Base-by-base conservation (phyloP, 2,797 vertebrate species). In the Kryptolebias ocellatus region DNA sequence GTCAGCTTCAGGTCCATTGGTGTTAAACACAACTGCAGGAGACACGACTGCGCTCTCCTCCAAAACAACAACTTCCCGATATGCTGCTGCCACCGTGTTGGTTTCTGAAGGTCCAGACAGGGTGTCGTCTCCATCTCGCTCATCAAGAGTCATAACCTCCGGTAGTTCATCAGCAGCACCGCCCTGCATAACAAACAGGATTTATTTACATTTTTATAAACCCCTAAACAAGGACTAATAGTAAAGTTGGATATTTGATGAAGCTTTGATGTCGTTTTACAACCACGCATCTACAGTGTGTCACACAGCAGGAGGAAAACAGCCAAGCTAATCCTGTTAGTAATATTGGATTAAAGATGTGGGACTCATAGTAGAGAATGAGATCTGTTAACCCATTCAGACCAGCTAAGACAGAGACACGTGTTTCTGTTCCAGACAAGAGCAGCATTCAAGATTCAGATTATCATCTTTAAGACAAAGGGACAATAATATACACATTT, bases 161-260 rank as follows among this genome's bases (percentile, higher is more conserved):
- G 86, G 92, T 46, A 87, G 89, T 86, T 95, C 94, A 64, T 90
- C 87, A 56, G 79, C 78, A 49, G 85, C 85, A 74, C 78, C 83
- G 62, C 92, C 92, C 97, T 98, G 89, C 71, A 90, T 79, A 81
- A 92, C 16, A 90, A 81, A 80, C 51, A 78, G 20, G 9, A 1
- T 55, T 76, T 28, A 53, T 58, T 52, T 39, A 39, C 37, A 39
- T 39, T 39, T 39, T 39, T 10, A 24, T 24, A 39, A 39, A 39
- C 10, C 8, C 10, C 11, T 39, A 39, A 39, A 39, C 37, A 39
- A 39, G 37, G 37, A 39, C 8, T 39, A 39, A 10, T 1, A 12
- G 10, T 39, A 39, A 39, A 39, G 37, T 39, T 10, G 10, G 37
- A 20, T 20, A 20, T 17, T 44, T 20, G 45, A 10, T 31, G 18